Evolutionary conservation across 2,113 vertebrate genomes (phyloP), one percentile per base, ranked within the genome.

Genomic region (Cairina moschata): DNA sequence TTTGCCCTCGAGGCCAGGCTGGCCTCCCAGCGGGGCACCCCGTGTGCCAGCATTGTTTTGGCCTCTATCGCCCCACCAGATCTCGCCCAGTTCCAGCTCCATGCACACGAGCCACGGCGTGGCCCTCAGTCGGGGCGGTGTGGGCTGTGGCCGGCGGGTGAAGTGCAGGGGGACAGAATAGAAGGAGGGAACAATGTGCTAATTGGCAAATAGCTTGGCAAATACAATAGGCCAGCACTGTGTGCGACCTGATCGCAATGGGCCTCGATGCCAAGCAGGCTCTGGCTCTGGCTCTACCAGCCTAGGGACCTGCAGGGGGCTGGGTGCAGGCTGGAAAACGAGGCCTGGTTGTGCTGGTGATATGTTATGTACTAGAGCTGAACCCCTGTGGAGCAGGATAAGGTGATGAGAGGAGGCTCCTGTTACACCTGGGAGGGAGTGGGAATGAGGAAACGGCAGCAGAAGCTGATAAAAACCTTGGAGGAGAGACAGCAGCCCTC

Each of bases 151-250:
- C 54, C 15, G 9, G 16, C 5, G 23, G 34, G 52, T 72, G 69
- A 54, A 72, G 52, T 52, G 28, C 48, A 21, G 17, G 48, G 8
- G 25, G 34, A 72, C 5, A 21, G 68, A 34, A 20, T 52, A 58
- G 34, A 8, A 52, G 4, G 46, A 54, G 34, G 28, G 50, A 38
- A 54, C 50, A 38, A 38, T 38, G 50, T 38, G 0, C 20, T 59
- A 54, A 32, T 0, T 34, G 32, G 42, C 14, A 15, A 50, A 21
- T 11, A 2, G 3, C 12, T 77, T 5, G 29, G 44, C 18, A 56
- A 42, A 17, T 29, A 8, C 7, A 44, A 9, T 2, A 5, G 52
- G 7, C 17, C 0, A 3, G 5, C 11, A 4, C 8, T 0, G 0
- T 1, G 6, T 26, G 38, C 34, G 60, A 1, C 15, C 26, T 40